Conservation (phyloP, 92 coral and sea anemone species). For the Porites cylindrica region DNA sequence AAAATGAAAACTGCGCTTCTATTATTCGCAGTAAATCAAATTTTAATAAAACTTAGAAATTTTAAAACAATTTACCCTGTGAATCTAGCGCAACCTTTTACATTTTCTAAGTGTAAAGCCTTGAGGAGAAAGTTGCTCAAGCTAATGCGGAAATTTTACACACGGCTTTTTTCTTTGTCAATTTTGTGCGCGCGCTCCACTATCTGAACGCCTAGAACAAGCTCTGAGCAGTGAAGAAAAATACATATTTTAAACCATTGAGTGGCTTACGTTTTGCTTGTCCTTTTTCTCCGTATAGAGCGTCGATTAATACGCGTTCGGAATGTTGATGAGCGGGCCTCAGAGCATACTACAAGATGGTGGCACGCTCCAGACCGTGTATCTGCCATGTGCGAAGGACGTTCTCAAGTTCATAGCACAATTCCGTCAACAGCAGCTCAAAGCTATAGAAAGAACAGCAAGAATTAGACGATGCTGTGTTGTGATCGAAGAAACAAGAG, state of each 20-base stretch:
- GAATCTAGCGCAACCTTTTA: too few relatives aligned
- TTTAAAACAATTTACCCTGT: too few relatives aligned
- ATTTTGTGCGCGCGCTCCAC: too few relatives aligned
- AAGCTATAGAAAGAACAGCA: background rate
- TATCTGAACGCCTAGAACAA: too few relatives aligned
- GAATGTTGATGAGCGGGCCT: background rate
- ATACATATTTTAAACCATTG: background rate
- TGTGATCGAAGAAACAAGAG: background rate
- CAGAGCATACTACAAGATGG: background rate
- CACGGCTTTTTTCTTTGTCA: too few relatives aligned
- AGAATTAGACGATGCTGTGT: background rate
- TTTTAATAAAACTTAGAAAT: too few relatives aligned
- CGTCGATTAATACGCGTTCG: background rate
- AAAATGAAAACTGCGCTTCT: too few relatives aligned
- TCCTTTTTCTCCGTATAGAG: background rate
- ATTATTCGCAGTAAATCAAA: too few relatives aligned
- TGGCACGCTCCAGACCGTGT: background rate
- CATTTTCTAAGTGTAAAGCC: too few relatives aligned
- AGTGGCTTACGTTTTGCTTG: background rate
- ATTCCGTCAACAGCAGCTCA: constrained; percentile 5
- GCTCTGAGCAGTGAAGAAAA: too few relatives aligned
- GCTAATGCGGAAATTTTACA: too few relatives aligned
- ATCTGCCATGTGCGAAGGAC: background rate
- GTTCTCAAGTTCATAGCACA: background rate
- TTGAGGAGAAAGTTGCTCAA: too few relatives aligned